Evolutionary conservation across 2,113 vertebrate genomes (phyloP).

Genomic region (Pitta sordida): DNA sequence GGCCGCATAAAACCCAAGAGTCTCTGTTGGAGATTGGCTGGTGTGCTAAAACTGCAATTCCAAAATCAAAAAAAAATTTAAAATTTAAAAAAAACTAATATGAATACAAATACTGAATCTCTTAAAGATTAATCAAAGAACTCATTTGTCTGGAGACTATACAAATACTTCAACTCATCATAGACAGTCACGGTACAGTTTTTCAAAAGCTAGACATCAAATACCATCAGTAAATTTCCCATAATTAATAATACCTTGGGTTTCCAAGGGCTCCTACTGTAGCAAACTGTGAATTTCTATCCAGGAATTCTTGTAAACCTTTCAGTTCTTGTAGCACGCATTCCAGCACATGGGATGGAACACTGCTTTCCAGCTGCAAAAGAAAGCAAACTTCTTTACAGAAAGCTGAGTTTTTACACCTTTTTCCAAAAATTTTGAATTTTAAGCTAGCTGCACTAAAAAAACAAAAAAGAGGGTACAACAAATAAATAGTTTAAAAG

Average conservation of each 20-base stretch:
- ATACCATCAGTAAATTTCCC: not conserved
- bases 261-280: constrained; percentile 83
- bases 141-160: not conserved
- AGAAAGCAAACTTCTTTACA: not conserved
- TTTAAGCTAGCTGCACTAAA: not conserved
- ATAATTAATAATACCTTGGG: constrained; percentile 76
- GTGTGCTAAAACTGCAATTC: constrained; percentile 78
- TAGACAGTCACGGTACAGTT: fast-evolving
- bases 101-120: not conserved
- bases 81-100: fast-evolving
- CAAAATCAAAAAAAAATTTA: not conserved
- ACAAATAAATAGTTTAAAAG: not conserved
- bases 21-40: constrained; percentile 88
- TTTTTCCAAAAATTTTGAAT: not conserved
- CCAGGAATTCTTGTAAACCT: constrained; percentile 90
- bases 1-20: constrained; percentile 89
- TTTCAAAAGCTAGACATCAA: not conserved
- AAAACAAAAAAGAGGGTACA: not conserved
- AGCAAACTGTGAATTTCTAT: constrained; percentile 93
- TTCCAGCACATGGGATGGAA: constrained; percentile 80
- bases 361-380: constrained; percentile 90
- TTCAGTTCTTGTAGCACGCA: constrained; percentile 83
- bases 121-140: not conserved
- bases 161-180: not conserved
- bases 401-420: not conserved